Percentiles rank a stretch among this genome's conserved stretches.
phyloP scores from a whole-genome alignment of 2,888 invertebrate genomes.

The Bimastos eiseni region DNA sequence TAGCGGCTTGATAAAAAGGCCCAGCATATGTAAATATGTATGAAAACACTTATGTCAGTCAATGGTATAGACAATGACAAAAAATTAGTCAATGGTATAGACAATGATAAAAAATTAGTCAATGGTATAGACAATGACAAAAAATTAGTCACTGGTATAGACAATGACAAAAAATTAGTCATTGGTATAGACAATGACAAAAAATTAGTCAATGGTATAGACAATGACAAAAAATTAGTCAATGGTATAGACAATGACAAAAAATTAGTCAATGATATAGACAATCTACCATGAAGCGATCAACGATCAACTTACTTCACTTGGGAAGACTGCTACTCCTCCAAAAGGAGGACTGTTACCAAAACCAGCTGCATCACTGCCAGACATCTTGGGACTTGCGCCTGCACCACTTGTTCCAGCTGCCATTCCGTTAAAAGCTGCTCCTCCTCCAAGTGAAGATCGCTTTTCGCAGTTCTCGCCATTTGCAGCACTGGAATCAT shows the following conservation, averaged over 20 bases:
- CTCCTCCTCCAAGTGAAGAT: neutral
- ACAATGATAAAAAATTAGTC: too few species aligned
- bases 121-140: too few species aligned
- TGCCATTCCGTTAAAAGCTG: neutral
- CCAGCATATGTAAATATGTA: too few species aligned
- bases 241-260: neutral
- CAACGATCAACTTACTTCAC: neutral
- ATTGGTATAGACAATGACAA: too few species aligned
- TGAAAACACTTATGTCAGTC: too few species aligned
- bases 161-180: too few species aligned
- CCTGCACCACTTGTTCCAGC: conserved; percentile 8
- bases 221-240: too few species aligned
- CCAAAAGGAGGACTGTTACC: neutral
- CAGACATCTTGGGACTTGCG: conserved; percentile 16
- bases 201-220: too few species aligned
- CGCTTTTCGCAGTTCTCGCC: neutral
- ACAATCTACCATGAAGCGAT: neutral
- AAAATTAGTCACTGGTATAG: too few species aligned
- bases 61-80: too few species aligned
- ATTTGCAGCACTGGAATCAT: neutral
- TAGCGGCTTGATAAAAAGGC: too few species aligned
- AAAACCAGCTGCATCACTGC: neutral
- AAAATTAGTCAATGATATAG: neutral
- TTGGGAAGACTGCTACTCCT: neutral
- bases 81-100: too few species aligned